Conservation (phyloP, 1,140 invertebrate genomes). For the Drosophila neocordata region DNA sequence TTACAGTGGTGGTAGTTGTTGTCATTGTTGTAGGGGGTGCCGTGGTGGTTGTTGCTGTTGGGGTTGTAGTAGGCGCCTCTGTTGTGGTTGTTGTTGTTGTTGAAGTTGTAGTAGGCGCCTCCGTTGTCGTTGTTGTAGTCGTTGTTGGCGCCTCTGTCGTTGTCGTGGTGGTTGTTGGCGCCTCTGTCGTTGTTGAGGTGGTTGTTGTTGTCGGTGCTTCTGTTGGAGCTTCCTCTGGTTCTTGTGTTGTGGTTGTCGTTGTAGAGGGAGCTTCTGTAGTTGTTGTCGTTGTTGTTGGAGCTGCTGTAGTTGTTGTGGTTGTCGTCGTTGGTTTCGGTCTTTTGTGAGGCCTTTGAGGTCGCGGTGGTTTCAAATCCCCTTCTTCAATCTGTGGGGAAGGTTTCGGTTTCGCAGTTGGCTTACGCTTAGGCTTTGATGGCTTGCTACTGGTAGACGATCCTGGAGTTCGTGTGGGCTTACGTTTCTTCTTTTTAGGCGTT, state of each 20-base stretch:
- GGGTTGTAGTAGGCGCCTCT: slow-evolving; percentile 35
- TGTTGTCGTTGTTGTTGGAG: slow-evolving; percentile 35
- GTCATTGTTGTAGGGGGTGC: slow-evolving; percentile 12
- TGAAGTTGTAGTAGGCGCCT: slow-evolving; percentile 39
- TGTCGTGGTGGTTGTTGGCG: slow-evolving; percentile 62
- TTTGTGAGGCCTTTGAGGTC: slow-evolving; percentile 53
- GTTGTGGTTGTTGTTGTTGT: slow-evolving; percentile 59
- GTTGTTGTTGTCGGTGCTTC: slow-evolving; percentile 37
- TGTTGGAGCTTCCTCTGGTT: slow-evolving; percentile 39
- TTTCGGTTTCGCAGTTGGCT: slow-evolving; percentile 65
- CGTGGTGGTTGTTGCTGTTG: background rate
- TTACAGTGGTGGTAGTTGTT: slow-evolving; percentile 73
- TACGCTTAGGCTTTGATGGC: slow-evolving; percentile 63
- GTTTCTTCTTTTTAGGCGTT: slow-evolving; percentile 72
- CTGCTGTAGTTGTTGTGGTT: slow-evolving; percentile 53
- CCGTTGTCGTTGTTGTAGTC: slow-evolving; percentile 26
- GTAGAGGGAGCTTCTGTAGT: slow-evolving; percentile 60
- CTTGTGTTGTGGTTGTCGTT: slow-evolving; percentile 32
- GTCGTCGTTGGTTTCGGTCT: slow-evolving; percentile 52
- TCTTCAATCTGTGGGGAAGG: slow-evolving; percentile 26
- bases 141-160: slow-evolving; percentile 35
- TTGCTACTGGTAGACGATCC: slow-evolving; percentile 39
- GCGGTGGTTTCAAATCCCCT: slow-evolving; percentile 33
- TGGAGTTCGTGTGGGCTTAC: slow-evolving; percentile 71
- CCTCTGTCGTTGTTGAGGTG: slow-evolving; percentile 52